Evolutionary conservation across 2,113 vertebrate genomes (phyloP).

Genomic region (Oxyura jamaicensis): DNA sequence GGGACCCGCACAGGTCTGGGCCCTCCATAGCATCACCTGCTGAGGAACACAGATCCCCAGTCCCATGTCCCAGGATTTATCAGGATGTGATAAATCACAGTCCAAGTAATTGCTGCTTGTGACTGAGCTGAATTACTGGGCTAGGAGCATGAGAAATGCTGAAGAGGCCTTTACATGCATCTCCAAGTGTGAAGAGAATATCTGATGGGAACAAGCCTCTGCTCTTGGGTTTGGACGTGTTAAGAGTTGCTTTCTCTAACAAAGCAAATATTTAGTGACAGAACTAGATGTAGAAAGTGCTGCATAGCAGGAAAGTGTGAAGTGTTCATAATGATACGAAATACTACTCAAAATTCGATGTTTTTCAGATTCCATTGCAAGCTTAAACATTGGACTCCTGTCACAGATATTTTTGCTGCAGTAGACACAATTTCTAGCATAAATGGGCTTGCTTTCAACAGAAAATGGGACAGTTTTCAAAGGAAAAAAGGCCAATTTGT

Average conservation of each 20-base stretch:
- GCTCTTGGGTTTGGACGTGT: neutral
- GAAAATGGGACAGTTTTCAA: conserved; percentile 44
- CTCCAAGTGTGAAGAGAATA: neutral
- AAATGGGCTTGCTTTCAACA: conserved; percentile 46
- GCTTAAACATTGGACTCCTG: conserved; percentile 42
- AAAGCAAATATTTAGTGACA: conserved; percentile 59
- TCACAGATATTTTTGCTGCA: conserved; percentile 47
- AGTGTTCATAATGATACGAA: conserved; percentile 31
- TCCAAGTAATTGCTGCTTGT: neutral
- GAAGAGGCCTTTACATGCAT: neutral
- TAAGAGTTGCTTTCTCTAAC: neutral
- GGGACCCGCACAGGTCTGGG: neutral
- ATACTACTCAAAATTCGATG: conserved; percentile 32
- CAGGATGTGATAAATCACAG: neutral
- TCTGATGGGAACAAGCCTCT: neutral
- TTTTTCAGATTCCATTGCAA: neutral
- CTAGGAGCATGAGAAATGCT: neutral
- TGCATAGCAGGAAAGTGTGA: conserved; percentile 4
- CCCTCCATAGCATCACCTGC: rapidly evolving
- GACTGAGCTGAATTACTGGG: neutral
- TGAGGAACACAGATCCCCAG: neutral
- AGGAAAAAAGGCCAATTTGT: conserved; percentile 39
- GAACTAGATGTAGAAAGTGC: conserved; percentile 3
- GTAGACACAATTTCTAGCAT: conserved; percentile 19
- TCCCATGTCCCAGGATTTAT: rapidly evolving